Conservation (phyloP, 2,797 vertebrate species). For the Limosa lapponica region DNA sequence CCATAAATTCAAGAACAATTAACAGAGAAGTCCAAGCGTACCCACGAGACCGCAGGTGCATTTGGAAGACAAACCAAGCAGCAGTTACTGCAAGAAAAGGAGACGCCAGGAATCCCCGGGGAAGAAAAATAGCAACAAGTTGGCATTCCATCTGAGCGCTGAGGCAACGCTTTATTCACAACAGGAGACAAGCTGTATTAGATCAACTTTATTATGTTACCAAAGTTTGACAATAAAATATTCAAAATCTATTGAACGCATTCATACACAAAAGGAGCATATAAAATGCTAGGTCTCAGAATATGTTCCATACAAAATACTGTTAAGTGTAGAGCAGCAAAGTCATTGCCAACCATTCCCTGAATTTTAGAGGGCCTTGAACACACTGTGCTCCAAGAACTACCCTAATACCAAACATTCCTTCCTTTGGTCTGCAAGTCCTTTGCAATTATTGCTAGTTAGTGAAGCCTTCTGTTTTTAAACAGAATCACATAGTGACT, state of each 20-base stretch:
- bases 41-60: background rate
- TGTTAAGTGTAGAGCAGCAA: constrained; percentile 67
- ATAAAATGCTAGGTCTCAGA: constrained; percentile 69
- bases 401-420: constrained; percentile 42
- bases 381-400: constrained; percentile 53
- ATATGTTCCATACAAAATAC: constrained; percentile 69
- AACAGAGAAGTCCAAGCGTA: background rate
- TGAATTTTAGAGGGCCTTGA: constrained; percentile 63
- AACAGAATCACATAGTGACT: constrained; percentile 63
- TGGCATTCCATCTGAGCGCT: background rate
- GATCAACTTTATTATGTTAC: constrained; percentile 74
- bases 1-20: background rate
- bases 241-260: constrained; percentile 45
- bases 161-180: background rate
- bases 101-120: background rate
- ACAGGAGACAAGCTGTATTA: constrained; percentile 22
- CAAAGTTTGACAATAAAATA: constrained; percentile 71
- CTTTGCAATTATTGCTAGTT: constrained; percentile 68
- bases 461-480: constrained; percentile 22
- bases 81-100: background rate
- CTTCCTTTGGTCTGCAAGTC: constrained; percentile 64
- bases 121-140: background rate
- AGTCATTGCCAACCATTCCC: constrained; percentile 62
- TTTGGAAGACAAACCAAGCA: background rate
- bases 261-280: constrained; percentile 58